Base-by-base conservation (phyloP, 2,797 vertebrate genomes). In the Pteropus rufus region DNA sequence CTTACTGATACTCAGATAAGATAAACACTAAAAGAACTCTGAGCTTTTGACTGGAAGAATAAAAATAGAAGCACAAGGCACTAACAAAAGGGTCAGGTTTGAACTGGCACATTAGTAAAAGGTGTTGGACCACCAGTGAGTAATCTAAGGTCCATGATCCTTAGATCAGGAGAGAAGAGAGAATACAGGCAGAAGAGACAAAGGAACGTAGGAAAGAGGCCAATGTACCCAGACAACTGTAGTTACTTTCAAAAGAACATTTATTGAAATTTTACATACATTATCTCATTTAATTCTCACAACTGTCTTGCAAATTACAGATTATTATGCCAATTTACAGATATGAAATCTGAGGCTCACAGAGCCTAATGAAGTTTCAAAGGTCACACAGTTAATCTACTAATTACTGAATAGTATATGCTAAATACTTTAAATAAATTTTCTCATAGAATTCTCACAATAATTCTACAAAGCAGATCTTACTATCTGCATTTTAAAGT, bases 251-350 rank as follows among this genome's bases (percentile, higher is more conserved):
- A 60, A 82, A 94, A 76, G 31, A 83, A 54, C 18, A 80, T 29
- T 89, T 24, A 72, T 29, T 79, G 34, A 64, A 90, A 83, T 65
- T 90, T 87, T 90, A 84, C 39, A 58, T 75, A 79, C 29, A 77
- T 56, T 90, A 69, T 62, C 44, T 92, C 84, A 85, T 52, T 85
- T 88, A 94, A 91, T 96, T 94, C 62, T 93, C 26, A 86, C 26
- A 83, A 86, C 15, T 64, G 19, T 58, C 62, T 93, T 93, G n/a
- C 7, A 82, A 29, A 62, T 72, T 67, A 77, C 19, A 92, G 15
- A 41, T 87, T 65, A 76, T 89, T 80, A 44, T 23, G 14, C 8
- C n/a, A 54, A 10, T 18, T 72, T 82, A 67, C 31, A 93, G 46
- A 73, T 46, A 75, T 24, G 39, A 92, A 97, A 95, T 92, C 34